Percentiles rank a stretch among this genome's conserved stretches.
These are phyloP conservation scores for Sternotherus odoratus DNA, from an alignment of 2,797 vertebrate species.

Conservation along the genomic window DNA sequence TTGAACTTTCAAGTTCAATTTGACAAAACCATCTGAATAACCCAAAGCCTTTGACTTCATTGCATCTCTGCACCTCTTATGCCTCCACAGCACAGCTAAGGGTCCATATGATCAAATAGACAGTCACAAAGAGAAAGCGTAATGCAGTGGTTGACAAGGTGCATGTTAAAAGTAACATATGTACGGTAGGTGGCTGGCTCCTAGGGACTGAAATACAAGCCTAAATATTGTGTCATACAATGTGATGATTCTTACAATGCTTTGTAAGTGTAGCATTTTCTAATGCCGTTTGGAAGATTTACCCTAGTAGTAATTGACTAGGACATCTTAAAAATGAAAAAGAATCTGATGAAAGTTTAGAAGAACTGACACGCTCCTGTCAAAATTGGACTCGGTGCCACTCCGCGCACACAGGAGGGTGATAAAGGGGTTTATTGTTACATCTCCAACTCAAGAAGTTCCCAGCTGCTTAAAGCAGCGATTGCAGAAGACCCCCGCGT, in stretches of 20 bases:
- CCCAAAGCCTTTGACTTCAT: not conserved
- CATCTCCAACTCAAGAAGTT: not conserved
- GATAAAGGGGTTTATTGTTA: not conserved
- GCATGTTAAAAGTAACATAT: conserved; percentile 57
- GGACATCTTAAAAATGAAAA: conserved; percentile 45
- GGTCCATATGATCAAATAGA: not conserved
- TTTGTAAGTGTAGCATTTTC: conserved; percentile 8
- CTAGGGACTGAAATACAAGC: conserved; percentile 30
- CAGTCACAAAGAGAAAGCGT: not conserved
- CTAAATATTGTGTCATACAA: conserved; percentile 33
- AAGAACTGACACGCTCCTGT: conserved; percentile 48
- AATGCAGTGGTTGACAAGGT: conserved; percentile 56
- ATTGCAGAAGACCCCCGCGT: not conserved
- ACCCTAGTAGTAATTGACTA: not conserved
- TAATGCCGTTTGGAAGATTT: conserved; percentile 35
- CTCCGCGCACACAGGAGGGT: conserved; percentile 37
- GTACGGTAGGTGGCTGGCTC: conserved; percentile 23
- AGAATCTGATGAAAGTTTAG: conserved; percentile 31
- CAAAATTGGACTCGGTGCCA: not conserved
- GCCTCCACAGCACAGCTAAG: conserved; percentile 47
- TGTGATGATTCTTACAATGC: not conserved
- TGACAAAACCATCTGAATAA: not conserved
- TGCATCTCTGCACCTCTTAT: not conserved
- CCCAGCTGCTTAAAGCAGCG: conserved; percentile 40
- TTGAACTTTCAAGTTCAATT: not conserved